Percentiles rank a stretch among this genome's conserved stretches.
Conservation (phyloP, 2,888 invertebrate species). For the Periphyllus acericola region DNA sequence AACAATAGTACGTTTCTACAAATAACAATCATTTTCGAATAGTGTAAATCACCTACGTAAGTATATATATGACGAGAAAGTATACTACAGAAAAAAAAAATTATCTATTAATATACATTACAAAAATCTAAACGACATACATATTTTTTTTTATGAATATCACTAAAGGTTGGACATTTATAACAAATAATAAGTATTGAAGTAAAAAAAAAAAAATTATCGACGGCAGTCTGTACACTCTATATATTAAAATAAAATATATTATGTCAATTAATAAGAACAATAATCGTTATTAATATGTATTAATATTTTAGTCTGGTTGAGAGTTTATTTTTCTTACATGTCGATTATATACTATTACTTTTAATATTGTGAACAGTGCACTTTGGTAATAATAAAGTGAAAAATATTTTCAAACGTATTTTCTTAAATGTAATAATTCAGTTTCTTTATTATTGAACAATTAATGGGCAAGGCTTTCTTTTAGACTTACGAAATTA, state of each 20-base stretch:
- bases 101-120: not conserved
- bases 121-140: not conserved
- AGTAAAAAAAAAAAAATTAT: constrained; percentile 5
- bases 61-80: not conserved
- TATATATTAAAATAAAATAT: constrained; percentile 19
- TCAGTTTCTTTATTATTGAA: not conserved
- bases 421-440: constrained; percentile 9
- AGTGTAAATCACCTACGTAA: not conserved
- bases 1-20: not conserved
- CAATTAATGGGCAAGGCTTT: not conserved
- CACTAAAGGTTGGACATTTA: not conserved
- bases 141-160: constrained; percentile 5
- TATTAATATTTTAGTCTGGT: not conserved
- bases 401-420: constrained; percentile 29
- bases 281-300: not conserved
- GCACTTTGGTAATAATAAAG: not conserved
- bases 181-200: constrained; percentile 2
- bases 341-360: not conserved
- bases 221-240: constrained; percentile 43
- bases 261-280: not conserved
- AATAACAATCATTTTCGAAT: not conserved
- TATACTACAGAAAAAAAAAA: constrained; percentile 13
- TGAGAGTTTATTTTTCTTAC: not conserved
- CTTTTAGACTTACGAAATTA: not conserved
- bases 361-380: not conserved